A percentile compares a stretch with the other conserved stretches of the same genome.
Evolutionary conservation across 2,113 vertebrate species (phyloP).

Genomic region (Thamnophis sirtalis): DNA sequence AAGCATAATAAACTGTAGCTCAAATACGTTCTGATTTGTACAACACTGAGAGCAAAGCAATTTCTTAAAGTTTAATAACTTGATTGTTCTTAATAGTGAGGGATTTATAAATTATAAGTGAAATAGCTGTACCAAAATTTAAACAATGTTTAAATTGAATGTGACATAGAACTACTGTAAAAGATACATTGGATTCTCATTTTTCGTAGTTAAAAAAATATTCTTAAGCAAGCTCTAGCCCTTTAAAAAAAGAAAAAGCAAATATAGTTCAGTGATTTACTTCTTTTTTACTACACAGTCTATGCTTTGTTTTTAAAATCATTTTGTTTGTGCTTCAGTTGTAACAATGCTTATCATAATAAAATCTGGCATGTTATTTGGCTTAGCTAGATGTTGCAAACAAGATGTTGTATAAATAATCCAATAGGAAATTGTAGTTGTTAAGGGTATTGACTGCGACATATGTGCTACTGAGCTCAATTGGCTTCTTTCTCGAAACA

Average conservation of each 20-base stretch:
- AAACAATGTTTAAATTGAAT: slow-evolving; percentile 5
- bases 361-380: not conserved
- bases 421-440: not conserved
- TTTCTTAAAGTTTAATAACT: slow-evolving; percentile 21
- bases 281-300: not conserved
- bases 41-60: slow-evolving; percentile 26
- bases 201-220: not conserved
- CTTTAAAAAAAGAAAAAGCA: not conserved
- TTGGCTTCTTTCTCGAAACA: not conserved
- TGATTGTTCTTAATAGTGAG: slow-evolving; percentile 40
- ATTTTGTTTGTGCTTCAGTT: not conserved
- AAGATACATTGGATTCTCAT: not conserved
- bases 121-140: slow-evolving; percentile 31
- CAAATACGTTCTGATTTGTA: slow-evolving; percentile 23
- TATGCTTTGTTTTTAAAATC: not conserved
- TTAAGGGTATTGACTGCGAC: not conserved
- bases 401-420: not conserved
- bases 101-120: slow-evolving; percentile 44
- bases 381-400: not conserved
- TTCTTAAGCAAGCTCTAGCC: not conserved
- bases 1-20: not conserved
- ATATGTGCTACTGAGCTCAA: not conserved
- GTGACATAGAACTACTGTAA: slow-evolving; percentile 17
- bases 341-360: not conserved
- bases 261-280: not conserved